Conservation (phyloP, 2,113 vertebrate genomes). For the Poecilia latipinna region DNA sequence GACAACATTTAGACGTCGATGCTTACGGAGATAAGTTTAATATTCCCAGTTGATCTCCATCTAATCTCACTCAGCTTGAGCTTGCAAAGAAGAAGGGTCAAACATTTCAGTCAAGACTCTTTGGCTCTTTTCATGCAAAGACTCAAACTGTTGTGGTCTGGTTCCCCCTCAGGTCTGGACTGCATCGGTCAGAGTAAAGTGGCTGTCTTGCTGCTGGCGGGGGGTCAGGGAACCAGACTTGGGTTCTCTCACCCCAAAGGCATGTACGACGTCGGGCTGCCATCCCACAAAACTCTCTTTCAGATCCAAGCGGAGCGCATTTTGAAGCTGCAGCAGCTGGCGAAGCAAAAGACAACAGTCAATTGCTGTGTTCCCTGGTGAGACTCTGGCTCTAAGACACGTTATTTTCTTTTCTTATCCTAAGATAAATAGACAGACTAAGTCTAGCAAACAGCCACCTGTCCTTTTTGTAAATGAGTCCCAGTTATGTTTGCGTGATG, state of each 20-base stretch:
- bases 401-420: neutral
- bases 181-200: constrained; percentile 89
- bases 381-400: constrained; percentile 45
- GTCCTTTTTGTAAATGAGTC: neutral
- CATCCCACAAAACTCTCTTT: constrained; percentile 96
- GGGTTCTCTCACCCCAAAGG: constrained; percentile 95
- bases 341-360: constrained; percentile 80
- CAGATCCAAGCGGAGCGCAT: constrained; percentile 97
- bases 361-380: constrained; percentile 91
- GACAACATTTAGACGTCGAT: no score
- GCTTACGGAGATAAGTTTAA: no score
- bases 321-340: constrained; percentile 88
- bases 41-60: no score
- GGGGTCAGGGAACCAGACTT: constrained; percentile 93
- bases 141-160: constrained; percentile 9
- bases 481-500: neutral
- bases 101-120: neutral
- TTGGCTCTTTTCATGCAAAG: neutral
- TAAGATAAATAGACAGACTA: neutral
- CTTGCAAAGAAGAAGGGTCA: neutral
- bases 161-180: constrained; percentile 79
- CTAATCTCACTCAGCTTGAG: neutral
- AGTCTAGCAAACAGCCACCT: neutral
- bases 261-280: constrained; percentile 95
- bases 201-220: constrained; percentile 90